Base-by-base conservation (phyloP, 2,888 invertebrate species). In the Brachypalpus laphriformis region DNA sequence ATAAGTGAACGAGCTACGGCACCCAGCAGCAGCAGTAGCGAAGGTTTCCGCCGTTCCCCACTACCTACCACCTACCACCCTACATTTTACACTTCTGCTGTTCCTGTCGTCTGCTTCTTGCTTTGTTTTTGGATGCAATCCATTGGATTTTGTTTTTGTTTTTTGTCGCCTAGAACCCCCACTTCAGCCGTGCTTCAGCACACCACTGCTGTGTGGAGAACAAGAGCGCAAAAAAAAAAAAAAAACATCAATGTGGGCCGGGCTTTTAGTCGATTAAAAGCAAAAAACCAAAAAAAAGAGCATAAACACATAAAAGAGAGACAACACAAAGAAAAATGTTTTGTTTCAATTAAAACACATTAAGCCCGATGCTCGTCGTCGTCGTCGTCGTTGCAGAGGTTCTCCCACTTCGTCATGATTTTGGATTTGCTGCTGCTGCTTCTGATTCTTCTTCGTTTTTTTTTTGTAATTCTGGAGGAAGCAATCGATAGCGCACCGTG, bases 261-360 rank as follows among this genome's bases (percentile, higher is more conserved):
- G 82, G 77, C 82, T 77, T 82, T 82, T 77, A 72, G 66, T 77
- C 77, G 42, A 82, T 71, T 65, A 71, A 77, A 82, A 61, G 37
- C 25, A 54, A 42, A 59, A 28, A 28, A 59, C 16, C 28, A 28
- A 56, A 51, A 40, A 59, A 28, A 28, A 28, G 5, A 34, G 22
- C 56, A 76, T 63, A 71, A 76, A 57, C 49, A 65, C 28, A 71
- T 59, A 71, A 77, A 82, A 82, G 71, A 65, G 77, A 76, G 71
- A 76, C 76, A 76, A 65, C 76, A 51, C 70, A 82, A 51, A 63
- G 76, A 70, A 65, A 76, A 82, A 77, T 77, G 71, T 77, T 82
- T 82, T 77, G 77, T 82, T 82, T 82, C 82, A 82, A 82, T 82
- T 82, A 82, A 77, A 77, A 82, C 65, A 72, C 71, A 82, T 82